Evolutionary conservation across 2,888 invertebrate species (phyloP), one percentile per base, ranked within the genome.

Genomic region (Listrodromus nycthemerus): DNA sequence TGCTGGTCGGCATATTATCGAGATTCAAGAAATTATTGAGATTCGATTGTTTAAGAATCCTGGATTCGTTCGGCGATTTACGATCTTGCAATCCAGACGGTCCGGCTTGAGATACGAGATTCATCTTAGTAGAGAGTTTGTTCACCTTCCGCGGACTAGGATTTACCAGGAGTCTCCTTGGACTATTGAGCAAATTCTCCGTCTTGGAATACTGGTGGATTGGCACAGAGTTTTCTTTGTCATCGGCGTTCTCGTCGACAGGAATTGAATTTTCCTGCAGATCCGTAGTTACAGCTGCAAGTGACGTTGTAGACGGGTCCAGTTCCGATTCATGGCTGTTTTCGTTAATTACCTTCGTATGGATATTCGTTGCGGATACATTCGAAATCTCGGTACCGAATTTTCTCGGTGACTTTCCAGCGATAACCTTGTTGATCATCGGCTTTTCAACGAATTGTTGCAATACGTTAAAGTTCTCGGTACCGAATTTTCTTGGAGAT

Each of bases 11-110:
- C 86, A 89, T 87, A 37, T 90, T 89, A 8, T 87, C 87, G 50
- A 92, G 45, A 73, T 91, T 91, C 33, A 92, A 84, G 78, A 90
- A 92, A 63, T 85, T 87, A 85, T 92, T 87, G 2, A 92, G 86
- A 85, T 90, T 92, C 16, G 91, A 88, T 79, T 92, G 92, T 33
- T 77, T 85, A 8, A 91, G 66, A 24, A 87, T 21, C 66, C 76
- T 82, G 13, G 87, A 45, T 0, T 88, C 83, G 10, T 41, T 37
- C 7, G 63, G 48, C 10, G 65, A 5, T 30, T n/a, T 63, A 13
- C 2, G 27, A 7, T 78, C 82, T 66, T 84, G 87, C 19, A 86
- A 55, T 16, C 85, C 89, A 1, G 88, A 91, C n/a, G 88, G 86
- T 37, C 90, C 89, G 61, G 89, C 86, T 74, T 82, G 84, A 13